These are phyloP conservation scores for Rhinatrema bivittatum DNA, from an alignment of 2,797 vertebrate species.

Conservation along the genomic window DNA sequence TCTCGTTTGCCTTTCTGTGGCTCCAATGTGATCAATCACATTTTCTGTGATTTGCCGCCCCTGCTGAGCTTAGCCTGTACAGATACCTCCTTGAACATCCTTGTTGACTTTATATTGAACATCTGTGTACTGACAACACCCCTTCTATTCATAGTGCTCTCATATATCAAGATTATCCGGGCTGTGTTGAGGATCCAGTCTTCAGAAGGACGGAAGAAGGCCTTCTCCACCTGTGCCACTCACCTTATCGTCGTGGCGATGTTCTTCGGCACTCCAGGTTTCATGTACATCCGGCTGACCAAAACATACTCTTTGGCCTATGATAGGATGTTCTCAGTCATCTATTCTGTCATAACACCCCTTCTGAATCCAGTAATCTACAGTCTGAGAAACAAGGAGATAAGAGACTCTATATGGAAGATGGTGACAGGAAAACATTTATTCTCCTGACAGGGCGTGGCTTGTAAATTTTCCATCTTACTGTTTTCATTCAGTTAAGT, in stretches of 20 bases:
- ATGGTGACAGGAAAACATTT: no score
- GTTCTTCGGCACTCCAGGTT: constrained; percentile 39
- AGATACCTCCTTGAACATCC: constrained; percentile 31
- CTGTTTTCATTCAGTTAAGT: no score
- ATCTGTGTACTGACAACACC: constrained; percentile 41
- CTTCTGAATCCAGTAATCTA: constrained; percentile 61
- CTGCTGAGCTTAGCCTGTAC: constrained; percentile 42
- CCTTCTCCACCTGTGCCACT: constrained; percentile 60
- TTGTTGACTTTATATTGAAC: constrained; percentile 44
- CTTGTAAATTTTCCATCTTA: no score
- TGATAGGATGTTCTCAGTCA: constrained; percentile 7
- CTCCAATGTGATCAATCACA: constrained; percentile 50
- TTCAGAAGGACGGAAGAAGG: constrained; percentile 38
- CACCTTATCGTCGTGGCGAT: constrained; percentile 58
- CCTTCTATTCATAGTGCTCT: constrained; percentile 47
- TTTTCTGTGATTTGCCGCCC: constrained; percentile 58
- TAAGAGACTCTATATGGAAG: constrained; percentile 18
- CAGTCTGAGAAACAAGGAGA: constrained; percentile 17
- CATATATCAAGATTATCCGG: constrained; percentile 48
- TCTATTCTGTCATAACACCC: constrained; percentile 31
- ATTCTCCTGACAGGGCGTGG: no score
- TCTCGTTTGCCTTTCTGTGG: constrained; percentile 55
- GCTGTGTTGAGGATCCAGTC: constrained; percentile 45
- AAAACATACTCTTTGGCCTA: neutral
- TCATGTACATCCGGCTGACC: constrained; percentile 5